phyloP scores from a whole-genome alignment of 2,797 vertebrate species.

The Stomatorhinus walkeri region DNA sequence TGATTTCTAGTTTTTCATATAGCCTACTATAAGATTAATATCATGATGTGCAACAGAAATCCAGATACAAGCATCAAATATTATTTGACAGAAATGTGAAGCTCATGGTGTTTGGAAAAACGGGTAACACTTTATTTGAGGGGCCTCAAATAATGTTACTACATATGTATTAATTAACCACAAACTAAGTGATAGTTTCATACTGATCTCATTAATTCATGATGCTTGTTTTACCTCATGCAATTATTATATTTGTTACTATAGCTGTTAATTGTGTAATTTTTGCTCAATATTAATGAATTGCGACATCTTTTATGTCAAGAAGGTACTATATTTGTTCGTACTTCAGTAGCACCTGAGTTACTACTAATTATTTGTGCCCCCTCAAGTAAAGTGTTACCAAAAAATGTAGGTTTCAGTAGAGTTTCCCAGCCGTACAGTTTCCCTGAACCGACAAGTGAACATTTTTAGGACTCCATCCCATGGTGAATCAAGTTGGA shows the following conservation, averaged over 20 bases:
- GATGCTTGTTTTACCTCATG: background rate
- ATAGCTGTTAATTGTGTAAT: background rate
- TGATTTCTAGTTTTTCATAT: background rate
- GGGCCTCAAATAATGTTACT: background rate
- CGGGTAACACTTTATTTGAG: background rate
- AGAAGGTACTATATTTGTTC: background rate
- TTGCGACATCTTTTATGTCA: background rate
- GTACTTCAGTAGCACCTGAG: background rate
- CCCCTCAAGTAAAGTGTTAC: background rate
- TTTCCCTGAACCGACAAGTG: background rate
- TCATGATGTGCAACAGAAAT: background rate
- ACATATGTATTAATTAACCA: background rate
- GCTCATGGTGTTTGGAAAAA: background rate
- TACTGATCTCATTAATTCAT: background rate
- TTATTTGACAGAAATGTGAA: background rate
- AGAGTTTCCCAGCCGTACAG: background rate
- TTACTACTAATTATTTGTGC: background rate
- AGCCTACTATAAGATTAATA: background rate
- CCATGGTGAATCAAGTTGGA: background rate
- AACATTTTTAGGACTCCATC: background rate
- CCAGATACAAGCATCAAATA: background rate
- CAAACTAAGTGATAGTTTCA: background rate
- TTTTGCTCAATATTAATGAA: background rate
- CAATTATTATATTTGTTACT: background rate
- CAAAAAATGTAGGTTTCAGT: background rate